These are phyloP conservation scores for Microtus pennsylvanicus DNA, from an alignment of 2,113 vertebrate genomes.

Conservation along the genomic window DNA sequence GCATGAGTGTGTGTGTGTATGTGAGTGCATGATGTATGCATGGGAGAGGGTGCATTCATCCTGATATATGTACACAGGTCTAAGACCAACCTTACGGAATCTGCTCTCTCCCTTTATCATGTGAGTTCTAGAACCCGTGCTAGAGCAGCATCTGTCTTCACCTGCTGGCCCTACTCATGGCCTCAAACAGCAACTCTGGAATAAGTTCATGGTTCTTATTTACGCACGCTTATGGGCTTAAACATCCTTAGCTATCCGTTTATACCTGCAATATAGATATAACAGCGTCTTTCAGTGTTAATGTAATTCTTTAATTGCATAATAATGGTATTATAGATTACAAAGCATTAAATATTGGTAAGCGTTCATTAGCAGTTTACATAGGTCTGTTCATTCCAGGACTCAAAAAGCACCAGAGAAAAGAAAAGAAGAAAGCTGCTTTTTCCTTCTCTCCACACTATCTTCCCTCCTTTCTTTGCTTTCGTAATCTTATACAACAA, in stretches of 20 bases:
- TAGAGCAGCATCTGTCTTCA: background rate
- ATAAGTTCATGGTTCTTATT: background rate
- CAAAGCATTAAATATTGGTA: background rate
- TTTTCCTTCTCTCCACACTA: background rate
- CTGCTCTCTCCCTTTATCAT: background rate
- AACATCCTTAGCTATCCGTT: background rate
- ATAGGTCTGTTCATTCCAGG: background rate
- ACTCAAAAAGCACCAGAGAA: background rate
- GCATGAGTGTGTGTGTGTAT: background rate
- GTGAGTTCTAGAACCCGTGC: background rate
- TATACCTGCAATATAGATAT: background rate
- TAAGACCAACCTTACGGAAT: background rate
- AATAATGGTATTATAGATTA: background rate
- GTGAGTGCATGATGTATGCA: background rate
- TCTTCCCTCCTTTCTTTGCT: background rate
- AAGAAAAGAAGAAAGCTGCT: background rate
- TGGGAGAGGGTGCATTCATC: background rate
- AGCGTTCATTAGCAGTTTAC: background rate
- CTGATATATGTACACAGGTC: background rate
- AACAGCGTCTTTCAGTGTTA: background rate
- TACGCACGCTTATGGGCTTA: background rate
- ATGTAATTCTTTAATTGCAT: background rate
- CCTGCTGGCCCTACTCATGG: background rate
- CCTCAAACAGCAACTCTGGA: background rate
- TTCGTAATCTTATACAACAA: background rate